Conservation (phyloP, 2,797 vertebrate species). For the Carcharodon carcharias region DNA sequence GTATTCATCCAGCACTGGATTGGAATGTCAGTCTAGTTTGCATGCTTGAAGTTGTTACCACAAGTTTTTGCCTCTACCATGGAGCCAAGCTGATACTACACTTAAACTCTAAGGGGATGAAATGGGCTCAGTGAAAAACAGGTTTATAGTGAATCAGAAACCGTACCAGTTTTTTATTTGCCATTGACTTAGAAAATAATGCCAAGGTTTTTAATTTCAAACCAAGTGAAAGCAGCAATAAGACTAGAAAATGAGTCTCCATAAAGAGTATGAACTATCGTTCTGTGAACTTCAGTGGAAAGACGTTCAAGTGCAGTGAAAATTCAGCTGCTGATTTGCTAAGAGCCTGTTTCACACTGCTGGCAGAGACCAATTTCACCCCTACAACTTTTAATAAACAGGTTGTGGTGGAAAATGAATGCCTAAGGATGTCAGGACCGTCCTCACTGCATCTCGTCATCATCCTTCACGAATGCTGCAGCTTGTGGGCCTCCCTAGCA, state of each 20-base stretch:
- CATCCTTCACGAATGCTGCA: no score
- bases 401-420: background rate
- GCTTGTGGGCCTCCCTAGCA: no score
- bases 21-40: background rate
- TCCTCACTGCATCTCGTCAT: no score
- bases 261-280: background rate
- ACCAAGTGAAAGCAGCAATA: background rate
- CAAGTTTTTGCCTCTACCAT: background rate
- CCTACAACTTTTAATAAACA: background rate
- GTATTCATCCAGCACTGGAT: background rate
- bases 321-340: background rate
- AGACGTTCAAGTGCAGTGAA: background rate
- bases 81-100: background rate
- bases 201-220: background rate
- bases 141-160: background rate
- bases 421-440: background rate
- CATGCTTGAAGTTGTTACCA: background rate
- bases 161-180: background rate
- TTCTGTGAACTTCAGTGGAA: background rate
- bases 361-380: background rate
- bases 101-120: background rate
- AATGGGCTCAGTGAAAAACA: no score
- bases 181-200: background rate
- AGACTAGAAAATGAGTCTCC: background rate
- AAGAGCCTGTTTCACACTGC: background rate